Conservation (phyloP, 2,888 invertebrate species). For the Pseudococcus viburni region DNA sequence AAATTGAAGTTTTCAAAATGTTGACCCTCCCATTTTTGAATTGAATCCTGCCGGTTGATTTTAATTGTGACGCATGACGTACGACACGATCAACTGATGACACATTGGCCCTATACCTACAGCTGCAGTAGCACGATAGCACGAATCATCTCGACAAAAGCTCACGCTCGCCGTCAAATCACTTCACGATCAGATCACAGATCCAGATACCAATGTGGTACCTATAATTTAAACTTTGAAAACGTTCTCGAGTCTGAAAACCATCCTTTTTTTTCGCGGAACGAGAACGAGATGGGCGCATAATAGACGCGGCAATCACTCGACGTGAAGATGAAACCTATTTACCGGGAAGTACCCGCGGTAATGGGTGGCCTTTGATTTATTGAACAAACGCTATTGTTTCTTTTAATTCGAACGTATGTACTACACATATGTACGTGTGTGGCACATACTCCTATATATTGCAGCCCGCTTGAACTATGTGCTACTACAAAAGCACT, state of each 20-base stretch:
- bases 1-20: too few species aligned
- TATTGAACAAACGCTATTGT: slow-evolving; percentile 46
- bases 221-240: not conserved
- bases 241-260: not conserved
- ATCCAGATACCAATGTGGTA: not conserved
- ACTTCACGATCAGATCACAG: slow-evolving; percentile 1
- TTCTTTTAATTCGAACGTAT: slow-evolving; percentile 5
- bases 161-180: not conserved
- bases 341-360: slow-evolving; percentile 1
- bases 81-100: not conserved
- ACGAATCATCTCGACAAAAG: not conserved
- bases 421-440: not conserved
- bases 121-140: not conserved
- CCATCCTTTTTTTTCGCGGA: not conserved
- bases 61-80: too few species aligned
- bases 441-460: not conserved
- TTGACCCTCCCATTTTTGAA: too few species aligned
- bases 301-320: slow-evolving; percentile 25
- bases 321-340: slow-evolving; percentile 40
- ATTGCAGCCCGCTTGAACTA: not conserved
- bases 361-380: slow-evolving; percentile 40
- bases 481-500: slow-evolving; percentile 12
- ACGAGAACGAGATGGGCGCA: not conserved
- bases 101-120: too few species aligned
- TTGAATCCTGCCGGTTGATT: too few species aligned